Base-by-base conservation (phyloP, 2,797 vertebrate species). In the Cetoscarus ocellatus region DNA sequence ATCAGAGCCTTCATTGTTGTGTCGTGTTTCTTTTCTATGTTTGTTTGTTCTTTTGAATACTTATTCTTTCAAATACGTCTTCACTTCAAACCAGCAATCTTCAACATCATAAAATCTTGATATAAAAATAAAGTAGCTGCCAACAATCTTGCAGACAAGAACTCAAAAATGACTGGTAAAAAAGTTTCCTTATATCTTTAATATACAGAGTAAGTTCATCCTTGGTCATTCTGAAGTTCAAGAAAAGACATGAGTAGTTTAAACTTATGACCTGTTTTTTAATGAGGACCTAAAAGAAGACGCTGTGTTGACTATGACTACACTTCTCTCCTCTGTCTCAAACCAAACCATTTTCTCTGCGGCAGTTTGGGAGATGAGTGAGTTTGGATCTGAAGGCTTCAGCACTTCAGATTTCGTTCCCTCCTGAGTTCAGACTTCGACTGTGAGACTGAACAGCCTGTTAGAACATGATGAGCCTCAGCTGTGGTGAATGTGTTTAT, bases 321-420 rank as follows among this genome's bases (percentile, higher is more conserved):
- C 73, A 76, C 54, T 70, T 56, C 34, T 64, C 44, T 17, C 10
- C 40, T 10, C 1, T 3, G 11, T 10, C 42, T 44, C 11, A 15
- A 44, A 44, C 43, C 12, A 13, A 44, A 13, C 13, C 43, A 49
- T 79, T 70, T 67, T 48, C 66, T 57, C 58, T 13, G 43, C 72
- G 55, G 72, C 52, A 8, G 42, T 56, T 17, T 38, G 65, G 62
- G 43, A 60, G 65, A 73, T 13, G 44, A 65, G 72, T 52, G 63
- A 79, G 60, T 72, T 13, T 45, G 3, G 54, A 35, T 50, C 17
- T 6, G 48, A 8, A 47, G 61, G 54, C 54, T 76, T 50, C 58
- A 15, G 42, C 38, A 42, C 35, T n/a, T 45, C 3, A 36, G 47
- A 49, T 57, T 68, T 63, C 17, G 38, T 47, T 70, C 36, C 48